Evolutionary conservation across 2,888 invertebrate genomes (phyloP).

Genomic region (Notocelia uddmanniana): DNA sequence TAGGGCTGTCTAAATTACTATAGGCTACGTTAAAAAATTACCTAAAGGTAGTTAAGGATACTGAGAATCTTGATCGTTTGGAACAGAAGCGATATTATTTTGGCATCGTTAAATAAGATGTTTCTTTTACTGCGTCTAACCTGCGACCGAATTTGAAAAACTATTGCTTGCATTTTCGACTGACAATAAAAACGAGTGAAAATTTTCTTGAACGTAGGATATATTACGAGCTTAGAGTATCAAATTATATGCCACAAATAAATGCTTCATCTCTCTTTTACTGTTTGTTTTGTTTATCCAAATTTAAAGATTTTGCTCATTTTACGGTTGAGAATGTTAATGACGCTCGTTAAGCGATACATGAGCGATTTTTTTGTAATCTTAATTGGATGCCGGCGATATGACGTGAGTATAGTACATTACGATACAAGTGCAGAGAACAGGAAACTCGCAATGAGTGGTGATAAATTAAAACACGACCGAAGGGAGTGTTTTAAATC

Average conservation of each 20-base stretch:
- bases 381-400: background rate
- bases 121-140: background rate
- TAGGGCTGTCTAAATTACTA: constrained; percentile 29
- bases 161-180: background rate
- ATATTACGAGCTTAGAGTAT: background rate
- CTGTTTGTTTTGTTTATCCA: background rate
- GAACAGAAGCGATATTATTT: too few species aligned
- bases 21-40: too few species aligned
- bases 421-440: too few species aligned
- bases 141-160: background rate
- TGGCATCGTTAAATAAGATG: background rate
- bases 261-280: background rate
- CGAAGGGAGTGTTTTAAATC: too few species aligned
- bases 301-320: background rate
- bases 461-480: too few species aligned
- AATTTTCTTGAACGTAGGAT: background rate
- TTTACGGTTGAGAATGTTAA: constrained; percentile 19
- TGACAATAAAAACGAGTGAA: background rate
- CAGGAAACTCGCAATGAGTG: too few species aligned
- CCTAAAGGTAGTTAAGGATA: too few species aligned
- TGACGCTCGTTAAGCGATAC: constrained; percentile 19
- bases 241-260: background rate
- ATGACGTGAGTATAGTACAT: background rate
- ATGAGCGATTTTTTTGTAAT: constrained; percentile 14
- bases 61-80: too few species aligned